Percentiles rank a stretch among this genome's conserved stretches.
These are phyloP conservation scores for Tipula unca DNA, from an alignment of 2,888 invertebrate genomes.

Conservation along the genomic window DNA sequence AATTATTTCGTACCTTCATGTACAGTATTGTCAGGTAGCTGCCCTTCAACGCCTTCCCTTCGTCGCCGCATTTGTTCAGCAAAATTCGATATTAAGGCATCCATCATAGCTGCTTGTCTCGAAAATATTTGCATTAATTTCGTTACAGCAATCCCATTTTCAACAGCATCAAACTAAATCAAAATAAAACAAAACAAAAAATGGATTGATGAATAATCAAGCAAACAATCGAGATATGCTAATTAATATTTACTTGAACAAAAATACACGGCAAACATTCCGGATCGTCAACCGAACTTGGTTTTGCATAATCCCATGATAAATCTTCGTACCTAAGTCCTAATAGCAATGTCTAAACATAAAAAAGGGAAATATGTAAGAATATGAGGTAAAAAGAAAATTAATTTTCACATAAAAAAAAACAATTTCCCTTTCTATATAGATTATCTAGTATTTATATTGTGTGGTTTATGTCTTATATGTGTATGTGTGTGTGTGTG, in stretches of 20 bases:
- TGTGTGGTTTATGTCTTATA: not conserved
- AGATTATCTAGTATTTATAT: not conserved
- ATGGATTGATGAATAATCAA: not conserved
- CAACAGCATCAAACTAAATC: conserved; percentile 41
- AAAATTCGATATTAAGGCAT: conserved; percentile 73
- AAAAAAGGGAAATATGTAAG: conserved; percentile 20
- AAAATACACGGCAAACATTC: conserved; percentile 89
- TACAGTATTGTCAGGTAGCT: conserved; percentile 37
- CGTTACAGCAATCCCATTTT: conserved; percentile 41
- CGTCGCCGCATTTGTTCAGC: conserved; percentile 65
- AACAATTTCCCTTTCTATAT: not conserved
- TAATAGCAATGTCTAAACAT: conserved; percentile 65
- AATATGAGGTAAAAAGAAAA: not conserved
- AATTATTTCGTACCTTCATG: conserved; percentile 38
- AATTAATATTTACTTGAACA: conserved; percentile 51
- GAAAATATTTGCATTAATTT: conserved; percentile 46
- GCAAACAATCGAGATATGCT: not conserved
- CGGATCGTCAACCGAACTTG: conserved; percentile 67
- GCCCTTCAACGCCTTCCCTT: conserved; percentile 41
- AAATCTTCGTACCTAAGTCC: conserved; percentile 82
- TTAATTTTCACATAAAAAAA: not conserved
- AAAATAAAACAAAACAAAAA: not conserved
- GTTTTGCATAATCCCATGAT: conserved; percentile 87
- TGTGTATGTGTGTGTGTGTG: not conserved
- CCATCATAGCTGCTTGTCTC: conserved; percentile 76